phyloP scores from a whole-genome alignment of 1,140 invertebrate genomes.

The Rhyacophila brunnea region DNA sequence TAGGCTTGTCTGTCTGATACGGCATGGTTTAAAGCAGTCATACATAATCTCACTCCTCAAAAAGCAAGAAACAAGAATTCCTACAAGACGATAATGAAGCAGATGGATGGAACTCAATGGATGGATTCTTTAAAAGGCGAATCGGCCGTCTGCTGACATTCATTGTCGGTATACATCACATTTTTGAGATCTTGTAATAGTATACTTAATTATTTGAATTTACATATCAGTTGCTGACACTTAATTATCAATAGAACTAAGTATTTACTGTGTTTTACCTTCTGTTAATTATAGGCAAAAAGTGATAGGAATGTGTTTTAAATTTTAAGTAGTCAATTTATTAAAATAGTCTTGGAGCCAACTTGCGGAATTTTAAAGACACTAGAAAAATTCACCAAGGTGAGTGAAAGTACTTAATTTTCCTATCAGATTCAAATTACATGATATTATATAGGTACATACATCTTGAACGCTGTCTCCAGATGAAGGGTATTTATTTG shows the following conservation, averaged over 20 bases:
- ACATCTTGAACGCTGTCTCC: no score
- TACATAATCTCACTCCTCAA: conserved; percentile 24
- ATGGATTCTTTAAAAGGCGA: conserved; percentile 32
- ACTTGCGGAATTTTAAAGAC: neutral
- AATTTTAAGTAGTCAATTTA: neutral
- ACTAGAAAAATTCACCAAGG: no score
- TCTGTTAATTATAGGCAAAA: conserved; percentile 1
- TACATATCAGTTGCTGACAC: conserved; percentile 7
- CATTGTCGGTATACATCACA: conserved; percentile 20
- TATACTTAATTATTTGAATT: neutral
- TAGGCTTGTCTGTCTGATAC: conserved; percentile 32
- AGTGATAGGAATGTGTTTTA: neutral
- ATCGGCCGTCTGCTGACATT: conserved; percentile 32
- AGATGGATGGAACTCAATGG: conserved; percentile 31
- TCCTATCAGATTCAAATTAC: no score
- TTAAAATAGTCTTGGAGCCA: conserved; percentile 1
- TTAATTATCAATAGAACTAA: conserved; percentile 1
- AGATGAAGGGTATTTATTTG: no score
- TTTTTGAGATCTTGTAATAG: conserved; percentile 3
- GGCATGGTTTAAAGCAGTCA: conserved; percentile 25
- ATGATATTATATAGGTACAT: no score
- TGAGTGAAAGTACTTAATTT: no score
- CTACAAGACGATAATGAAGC: conserved; percentile 32
- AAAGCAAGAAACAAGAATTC: conserved; percentile 23
- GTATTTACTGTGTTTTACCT: neutral